Evolutionary conservation across 2,888 invertebrate genomes (phyloP), one percentile per base, ranked within the genome.

Genomic region (Brachyptera risi): DNA sequence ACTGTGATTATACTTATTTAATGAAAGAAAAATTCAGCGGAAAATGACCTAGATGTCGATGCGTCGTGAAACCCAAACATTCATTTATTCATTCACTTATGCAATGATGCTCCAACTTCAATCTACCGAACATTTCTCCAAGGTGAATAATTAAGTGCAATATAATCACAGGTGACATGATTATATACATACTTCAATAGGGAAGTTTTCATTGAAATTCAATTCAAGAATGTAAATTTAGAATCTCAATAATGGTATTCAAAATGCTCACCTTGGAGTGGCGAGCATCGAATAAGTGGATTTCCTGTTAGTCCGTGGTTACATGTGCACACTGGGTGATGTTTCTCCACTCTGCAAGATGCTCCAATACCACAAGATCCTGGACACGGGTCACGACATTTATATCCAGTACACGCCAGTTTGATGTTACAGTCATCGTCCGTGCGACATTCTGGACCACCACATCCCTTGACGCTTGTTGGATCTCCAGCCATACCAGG

Each of bases 251-350:
- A n/a, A n/a, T n/a, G n/a, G n/a, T n/a, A n/a, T n/a, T n/a, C n/a
- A n/a, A n/a, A n/a, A n/a, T n/a, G n/a, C n/a, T n/a, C 66, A 63
- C 75, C 71, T 57, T 80, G 79, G 40, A 79, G 75, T 47, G 82
- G 78, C 68, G 83, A 84, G 72, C 92, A 92, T 68, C 86, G 83
- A 56, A 85, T 79, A 38, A 87, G 79, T 21, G 92, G 92, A 77
- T 92, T 90, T 50, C 92, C 92, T 44, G 84, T 82, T 49, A 87
- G 78, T 21, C 87, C 88, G 57, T 80, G 76, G 69, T 83, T 80
- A 71, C 92, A 92, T 7, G 83, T 82, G 73, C 92, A 92, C 4
- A 90, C 82, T 27, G 91, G 91, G 71, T 86, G 87, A 73, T 92
- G 92, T 71, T 84, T 79, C 73, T 90, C 86, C 1, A 88, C 87